Percentiles rank a stretch among this genome's conserved stretches.
Evolutionary conservation across 2,797 vertebrate genomes (phyloP).

Genomic region (Pseudomugil gertrudae): DNA sequence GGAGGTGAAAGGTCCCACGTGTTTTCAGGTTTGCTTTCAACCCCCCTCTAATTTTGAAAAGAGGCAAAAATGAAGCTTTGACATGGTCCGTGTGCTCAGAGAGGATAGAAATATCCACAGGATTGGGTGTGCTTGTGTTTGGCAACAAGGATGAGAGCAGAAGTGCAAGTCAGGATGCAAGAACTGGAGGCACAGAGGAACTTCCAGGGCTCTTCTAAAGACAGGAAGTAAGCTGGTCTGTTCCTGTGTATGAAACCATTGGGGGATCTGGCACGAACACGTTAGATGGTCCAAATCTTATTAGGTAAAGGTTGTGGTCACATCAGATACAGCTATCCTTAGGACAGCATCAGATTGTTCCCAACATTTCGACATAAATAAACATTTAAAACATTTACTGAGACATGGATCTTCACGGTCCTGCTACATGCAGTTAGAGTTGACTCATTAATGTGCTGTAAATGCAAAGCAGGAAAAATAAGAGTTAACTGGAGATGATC

Average conservation of each 20-base stretch:
- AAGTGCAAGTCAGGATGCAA: slow-evolving; percentile 66
- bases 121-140: slow-evolving; percentile 27
- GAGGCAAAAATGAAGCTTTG: slow-evolving; percentile 61
- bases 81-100: slow-evolving; percentile 55
- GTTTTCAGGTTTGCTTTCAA: too few relatives aligned
- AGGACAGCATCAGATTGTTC: not conserved
- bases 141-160: slow-evolving; percentile 30
- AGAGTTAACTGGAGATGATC: too few relatives aligned
- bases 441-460: too few relatives aligned
- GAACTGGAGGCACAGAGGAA: slow-evolving; percentile 61
- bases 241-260: slow-evolving; percentile 59
- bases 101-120: slow-evolving; percentile 52
- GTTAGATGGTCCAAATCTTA: not conserved
- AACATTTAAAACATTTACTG: too few relatives aligned
- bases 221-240: slow-evolving; percentile 72
- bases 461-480: too few relatives aligned
- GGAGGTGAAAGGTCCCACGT: slow-evolving; percentile 79
- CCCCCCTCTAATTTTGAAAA: slow-evolving; percentile 52
- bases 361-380: not conserved
- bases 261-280: slow-evolving; percentile 64
- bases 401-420: too few relatives aligned
- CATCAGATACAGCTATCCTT: not conserved
- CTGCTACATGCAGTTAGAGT: not conserved
- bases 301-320: not conserved
- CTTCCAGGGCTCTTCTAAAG: slow-evolving; percentile 62